Evolutionary conservation across 2,888 invertebrate species (phyloP).

Genomic region (Beris chalybata): DNA sequence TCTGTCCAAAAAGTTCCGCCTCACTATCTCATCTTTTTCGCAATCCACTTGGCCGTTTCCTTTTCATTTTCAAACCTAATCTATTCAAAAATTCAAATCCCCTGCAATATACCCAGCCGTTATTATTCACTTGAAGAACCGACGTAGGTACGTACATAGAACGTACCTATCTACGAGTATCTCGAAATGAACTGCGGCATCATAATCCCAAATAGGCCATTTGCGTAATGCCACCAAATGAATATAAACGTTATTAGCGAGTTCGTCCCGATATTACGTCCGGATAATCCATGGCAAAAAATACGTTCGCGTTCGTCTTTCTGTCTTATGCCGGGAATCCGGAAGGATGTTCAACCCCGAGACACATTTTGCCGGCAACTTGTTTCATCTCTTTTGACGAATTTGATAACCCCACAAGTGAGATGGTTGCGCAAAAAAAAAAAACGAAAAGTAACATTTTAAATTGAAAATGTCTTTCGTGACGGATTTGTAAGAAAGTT

Average conservation of each 20-base stretch:
- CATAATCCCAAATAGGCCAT: conserved; percentile 28
- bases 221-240: conserved; percentile 34
- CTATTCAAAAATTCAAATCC: background rate
- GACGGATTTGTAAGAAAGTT: conserved; percentile 14
- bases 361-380: conserved; percentile 17
- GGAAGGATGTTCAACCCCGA: background rate
- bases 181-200: conserved; percentile 5
- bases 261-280: conserved; percentile 19
- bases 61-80: conserved; percentile 19
- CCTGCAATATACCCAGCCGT: background rate
- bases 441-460: conserved; percentile 3
- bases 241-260: conserved; percentile 32
- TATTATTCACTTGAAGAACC: background rate
- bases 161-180: background rate
- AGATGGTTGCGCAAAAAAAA: background rate
- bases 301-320: background rate
- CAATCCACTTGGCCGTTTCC: conserved; percentile 1
- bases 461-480: conserved; percentile 28
- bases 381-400: conserved; percentile 24
- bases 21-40: too few relatives aligned
- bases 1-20: too few relatives aligned
- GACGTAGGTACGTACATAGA: too few relatives aligned
- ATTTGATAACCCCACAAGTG: conserved; percentile 14
- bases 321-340: background rate
- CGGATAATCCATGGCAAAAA: background rate